Conservation (phyloP, 2,113 vertebrate genomes). For the Beaufortia kweichowensis region DNA sequence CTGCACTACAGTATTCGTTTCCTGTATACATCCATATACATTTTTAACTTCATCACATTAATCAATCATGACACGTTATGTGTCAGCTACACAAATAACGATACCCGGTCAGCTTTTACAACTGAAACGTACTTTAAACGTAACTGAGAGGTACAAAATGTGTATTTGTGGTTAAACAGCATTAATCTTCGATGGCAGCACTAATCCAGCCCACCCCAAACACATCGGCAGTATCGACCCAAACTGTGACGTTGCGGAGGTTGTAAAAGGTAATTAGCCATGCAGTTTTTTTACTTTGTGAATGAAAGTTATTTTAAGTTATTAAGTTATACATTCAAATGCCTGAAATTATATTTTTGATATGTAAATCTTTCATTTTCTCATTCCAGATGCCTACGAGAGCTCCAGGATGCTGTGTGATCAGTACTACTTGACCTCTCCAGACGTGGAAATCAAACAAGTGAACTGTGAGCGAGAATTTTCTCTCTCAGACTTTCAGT, state of each 20-base stretch:
- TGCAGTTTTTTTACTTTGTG: background rate
- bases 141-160: no score
- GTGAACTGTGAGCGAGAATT: slow-evolving; percentile 84
- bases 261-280: slow-evolving; percentile 83
- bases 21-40: no score
- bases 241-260: slow-evolving; percentile 89
- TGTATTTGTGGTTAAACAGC: slow-evolving; percentile 74
- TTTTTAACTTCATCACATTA: no score
- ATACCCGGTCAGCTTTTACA: no score
- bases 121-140: background rate
- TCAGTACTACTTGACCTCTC: slow-evolving; percentile 94
- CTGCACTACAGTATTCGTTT: no score
- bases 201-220: slow-evolving; percentile 85
- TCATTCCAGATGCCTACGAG: slow-evolving; percentile 87
- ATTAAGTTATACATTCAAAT: no score
- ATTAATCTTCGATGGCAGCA: slow-evolving; percentile 89
- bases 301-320: background rate
- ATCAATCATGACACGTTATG: no score
- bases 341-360: background rate
- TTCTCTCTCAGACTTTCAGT: slow-evolving; percentile 16
- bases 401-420: slow-evolving; percentile 93
- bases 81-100: no score
- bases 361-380: slow-evolving; percentile 18
- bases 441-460: slow-evolving; percentile 87
- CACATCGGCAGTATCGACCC: slow-evolving; percentile 98